These are phyloP conservation scores for Pavo muticus DNA, from an alignment of 2,113 vertebrate species.

Conservation along the genomic window DNA sequence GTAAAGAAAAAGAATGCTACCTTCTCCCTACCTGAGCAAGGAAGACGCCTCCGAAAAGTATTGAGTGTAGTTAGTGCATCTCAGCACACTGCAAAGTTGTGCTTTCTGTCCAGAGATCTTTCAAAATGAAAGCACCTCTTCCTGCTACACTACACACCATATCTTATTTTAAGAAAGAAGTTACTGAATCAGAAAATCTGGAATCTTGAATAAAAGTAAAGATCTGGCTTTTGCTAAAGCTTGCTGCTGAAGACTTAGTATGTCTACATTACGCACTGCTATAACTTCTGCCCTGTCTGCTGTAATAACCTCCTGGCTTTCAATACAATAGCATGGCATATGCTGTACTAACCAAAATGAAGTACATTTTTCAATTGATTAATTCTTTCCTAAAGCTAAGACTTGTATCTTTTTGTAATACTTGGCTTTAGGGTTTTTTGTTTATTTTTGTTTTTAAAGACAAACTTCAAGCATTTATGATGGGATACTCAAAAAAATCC, in stretches of 20 bases:
- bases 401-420: neutral
- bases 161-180: neutral
- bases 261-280: neutral
- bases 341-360: neutral
- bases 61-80: neutral
- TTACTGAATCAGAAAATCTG: neutral
- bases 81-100: neutral
- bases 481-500: neutral
- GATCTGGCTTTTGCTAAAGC: neutral
- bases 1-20: neutral
- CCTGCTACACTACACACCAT: rapidly evolving
- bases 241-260: neutral
- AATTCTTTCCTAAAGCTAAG: neutral
- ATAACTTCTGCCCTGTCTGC: neutral
- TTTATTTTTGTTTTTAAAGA: too few species aligned
- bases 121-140: neutral
- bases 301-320: neutral
- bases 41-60: rapidly evolving
- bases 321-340: neutral
- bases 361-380: neutral
- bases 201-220: neutral
- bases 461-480: neutral
- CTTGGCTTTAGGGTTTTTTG: neutral
- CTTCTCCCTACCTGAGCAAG: neutral
- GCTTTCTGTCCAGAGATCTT: neutral